phyloP scores from a whole-genome alignment of 2,888 invertebrate genomes.

The Nomada fucata region DNA sequence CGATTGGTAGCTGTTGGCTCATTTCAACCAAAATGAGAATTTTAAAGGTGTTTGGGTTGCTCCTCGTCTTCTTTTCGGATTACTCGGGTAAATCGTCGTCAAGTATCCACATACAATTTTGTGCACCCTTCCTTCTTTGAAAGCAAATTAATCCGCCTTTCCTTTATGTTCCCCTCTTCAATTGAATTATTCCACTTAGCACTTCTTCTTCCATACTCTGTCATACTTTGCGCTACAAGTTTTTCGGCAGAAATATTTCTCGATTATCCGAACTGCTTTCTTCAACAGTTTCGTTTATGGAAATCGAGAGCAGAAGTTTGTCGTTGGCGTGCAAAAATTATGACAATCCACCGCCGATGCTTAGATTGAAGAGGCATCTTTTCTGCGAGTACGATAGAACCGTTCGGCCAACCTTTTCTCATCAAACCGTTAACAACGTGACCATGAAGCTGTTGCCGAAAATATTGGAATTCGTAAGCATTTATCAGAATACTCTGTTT shows the following conservation, averaged over 20 bases:
- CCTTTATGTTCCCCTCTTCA: too few relatives aligned
- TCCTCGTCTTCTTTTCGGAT: slow-evolving; percentile 35
- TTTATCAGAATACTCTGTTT: not conserved
- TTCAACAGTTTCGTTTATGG: not conserved
- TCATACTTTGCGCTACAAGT: too few relatives aligned
- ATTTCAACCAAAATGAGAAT: slow-evolving; percentile 61
- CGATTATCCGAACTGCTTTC: not conserved
- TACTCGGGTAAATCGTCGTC: slow-evolving; percentile 45
- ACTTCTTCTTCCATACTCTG: too few relatives aligned
- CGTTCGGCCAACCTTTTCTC: slow-evolving; percentile 86
- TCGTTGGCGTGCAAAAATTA: slow-evolving; percentile 69
- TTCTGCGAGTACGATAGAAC: slow-evolving; percentile 86
- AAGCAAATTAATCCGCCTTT: too few relatives aligned
- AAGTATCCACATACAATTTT: not conserved
- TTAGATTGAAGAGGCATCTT: slow-evolving; percentile 85
- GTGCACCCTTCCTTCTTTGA: too few relatives aligned
- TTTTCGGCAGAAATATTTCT: too few relatives aligned
- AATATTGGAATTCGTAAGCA: slow-evolving; percentile 84
- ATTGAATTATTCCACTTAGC: not conserved
- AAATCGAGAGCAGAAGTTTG: not conserved
- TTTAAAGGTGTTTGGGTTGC: slow-evolving; percentile 47
- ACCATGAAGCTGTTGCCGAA: slow-evolving; percentile 86
- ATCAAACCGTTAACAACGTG: slow-evolving; percentile 85
- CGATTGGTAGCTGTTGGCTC: slow-evolving; percentile 55
- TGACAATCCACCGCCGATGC: slow-evolving; percentile 61